phyloP scores from a whole-genome alignment of 2,888 invertebrate species.

The Hydriomena furcata region DNA sequence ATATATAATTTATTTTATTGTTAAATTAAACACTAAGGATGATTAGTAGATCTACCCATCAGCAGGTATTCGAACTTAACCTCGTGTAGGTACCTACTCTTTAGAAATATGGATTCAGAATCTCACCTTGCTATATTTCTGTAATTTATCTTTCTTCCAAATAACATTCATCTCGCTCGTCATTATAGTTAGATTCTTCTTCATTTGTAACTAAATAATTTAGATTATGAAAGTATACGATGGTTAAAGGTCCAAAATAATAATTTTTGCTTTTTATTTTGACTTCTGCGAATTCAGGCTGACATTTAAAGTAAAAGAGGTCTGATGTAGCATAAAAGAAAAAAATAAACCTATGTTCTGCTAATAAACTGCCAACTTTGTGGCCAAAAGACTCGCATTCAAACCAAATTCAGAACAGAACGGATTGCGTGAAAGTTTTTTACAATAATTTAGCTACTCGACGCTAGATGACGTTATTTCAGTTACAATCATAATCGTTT shows the following conservation, averaged over 20 bases:
- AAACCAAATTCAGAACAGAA: no score
- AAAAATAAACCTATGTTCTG: no score
- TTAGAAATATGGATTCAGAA: no score
- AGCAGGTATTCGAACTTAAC: no score
- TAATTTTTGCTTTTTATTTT: neutral
- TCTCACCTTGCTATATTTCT: slow-evolving; percentile 13
- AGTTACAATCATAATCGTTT: neutral
- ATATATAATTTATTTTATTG: no score
- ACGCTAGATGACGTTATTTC: neutral
- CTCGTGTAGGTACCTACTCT: no score
- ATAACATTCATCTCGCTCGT: slow-evolving; percentile 7
- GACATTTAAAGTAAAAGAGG: neutral
- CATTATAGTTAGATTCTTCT: neutral
- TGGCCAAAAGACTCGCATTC: neutral
- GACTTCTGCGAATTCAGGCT: neutral
- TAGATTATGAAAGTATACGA: neutral
- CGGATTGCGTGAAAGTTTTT: no score
- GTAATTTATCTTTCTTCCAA: slow-evolving; percentile 11
- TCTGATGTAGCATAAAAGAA: no score
- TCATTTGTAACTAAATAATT: slow-evolving; percentile 10
- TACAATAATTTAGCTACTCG: neutral
- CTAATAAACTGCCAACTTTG: no score
- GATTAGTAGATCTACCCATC: no score
- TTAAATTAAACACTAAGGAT: no score
- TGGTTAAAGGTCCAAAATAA: neutral